Evolutionary conservation across 2,797 vertebrate species (phyloP).

Genomic region (Clarias laeviceps): DNA sequence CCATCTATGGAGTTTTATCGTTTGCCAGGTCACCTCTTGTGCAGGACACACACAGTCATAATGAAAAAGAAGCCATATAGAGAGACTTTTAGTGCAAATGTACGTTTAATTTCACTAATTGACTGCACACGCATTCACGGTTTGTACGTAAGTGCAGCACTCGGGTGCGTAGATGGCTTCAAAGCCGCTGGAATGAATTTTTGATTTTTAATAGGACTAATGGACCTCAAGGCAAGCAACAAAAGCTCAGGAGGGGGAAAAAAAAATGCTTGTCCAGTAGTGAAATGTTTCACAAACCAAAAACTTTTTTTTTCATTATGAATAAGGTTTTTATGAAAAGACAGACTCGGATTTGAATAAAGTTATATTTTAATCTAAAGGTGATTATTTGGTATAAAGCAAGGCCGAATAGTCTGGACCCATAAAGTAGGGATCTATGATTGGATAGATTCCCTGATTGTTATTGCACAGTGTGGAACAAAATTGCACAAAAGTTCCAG

Average conservation of each 20-base stretch:
- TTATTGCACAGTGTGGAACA: too few species aligned
- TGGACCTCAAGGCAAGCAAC: constrained; percentile 29
- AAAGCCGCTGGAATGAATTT: constrained; percentile 32
- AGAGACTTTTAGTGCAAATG: constrained; percentile 19
- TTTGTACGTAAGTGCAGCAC: constrained; percentile 13
- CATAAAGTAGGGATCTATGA: too few species aligned
- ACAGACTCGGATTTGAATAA: neutral
- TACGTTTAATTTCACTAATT: constrained; percentile 39
- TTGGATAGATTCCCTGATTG: too few species aligned
- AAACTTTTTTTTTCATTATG: neutral
- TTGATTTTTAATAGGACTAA: constrained; percentile 39
- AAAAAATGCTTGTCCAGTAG: neutral
- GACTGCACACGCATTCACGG: constrained; percentile 17
- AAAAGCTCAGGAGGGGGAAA: neutral
- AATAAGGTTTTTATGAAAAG: neutral
- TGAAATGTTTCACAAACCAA: neutral
- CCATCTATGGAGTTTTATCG: neutral
- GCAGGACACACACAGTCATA: neutral
- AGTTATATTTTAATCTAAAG: neutral
- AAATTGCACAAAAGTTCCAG: too few species aligned
- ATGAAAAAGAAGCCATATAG: neutral
- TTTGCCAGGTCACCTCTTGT: neutral
- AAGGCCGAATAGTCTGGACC: too few species aligned
- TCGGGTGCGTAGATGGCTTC: constrained; percentile 26
- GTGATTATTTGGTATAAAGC: neutral